Evolutionary conservation across 2,113 vertebrate species (phyloP).

Genomic region (Misgurnus anguillicaudatus): DNA sequence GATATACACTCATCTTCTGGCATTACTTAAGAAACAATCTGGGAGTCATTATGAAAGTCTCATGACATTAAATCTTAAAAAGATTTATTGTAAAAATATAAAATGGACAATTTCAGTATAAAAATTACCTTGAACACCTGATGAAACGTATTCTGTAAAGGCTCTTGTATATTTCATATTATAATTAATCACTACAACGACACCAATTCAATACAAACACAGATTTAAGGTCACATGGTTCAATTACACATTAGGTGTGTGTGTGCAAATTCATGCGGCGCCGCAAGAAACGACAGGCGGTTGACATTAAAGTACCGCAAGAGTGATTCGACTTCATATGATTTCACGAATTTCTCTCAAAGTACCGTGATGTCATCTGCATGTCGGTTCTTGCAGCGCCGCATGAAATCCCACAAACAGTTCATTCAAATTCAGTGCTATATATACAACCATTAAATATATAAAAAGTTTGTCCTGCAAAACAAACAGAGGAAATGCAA

Average conservation of each 20-base stretch:
- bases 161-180: not conserved
- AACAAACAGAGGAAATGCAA: not conserved
- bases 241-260: too few relatives aligned
- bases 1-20: too few relatives aligned
- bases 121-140: not conserved
- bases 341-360: too few relatives aligned
- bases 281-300: too few relatives aligned
- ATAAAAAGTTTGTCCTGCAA: not conserved
- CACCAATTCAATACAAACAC: not conserved
- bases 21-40: not conserved
- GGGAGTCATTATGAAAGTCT: not conserved
- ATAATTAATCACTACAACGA: not conserved
- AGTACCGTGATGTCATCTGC: too few relatives aligned
- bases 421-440: not conserved
- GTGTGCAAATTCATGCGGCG: too few relatives aligned
- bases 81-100: conserved; percentile 32
- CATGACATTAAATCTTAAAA: not conserved
- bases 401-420: too few relatives aligned
- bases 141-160: not conserved
- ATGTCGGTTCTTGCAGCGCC: too few relatives aligned
- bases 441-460: not conserved
- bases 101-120: not conserved
- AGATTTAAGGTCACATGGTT: not conserved
- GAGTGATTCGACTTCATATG: too few relatives aligned
- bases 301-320: too few relatives aligned